Conservation (phyloP, 1,140 invertebrate species). For the Drosophila sp. region DNA sequence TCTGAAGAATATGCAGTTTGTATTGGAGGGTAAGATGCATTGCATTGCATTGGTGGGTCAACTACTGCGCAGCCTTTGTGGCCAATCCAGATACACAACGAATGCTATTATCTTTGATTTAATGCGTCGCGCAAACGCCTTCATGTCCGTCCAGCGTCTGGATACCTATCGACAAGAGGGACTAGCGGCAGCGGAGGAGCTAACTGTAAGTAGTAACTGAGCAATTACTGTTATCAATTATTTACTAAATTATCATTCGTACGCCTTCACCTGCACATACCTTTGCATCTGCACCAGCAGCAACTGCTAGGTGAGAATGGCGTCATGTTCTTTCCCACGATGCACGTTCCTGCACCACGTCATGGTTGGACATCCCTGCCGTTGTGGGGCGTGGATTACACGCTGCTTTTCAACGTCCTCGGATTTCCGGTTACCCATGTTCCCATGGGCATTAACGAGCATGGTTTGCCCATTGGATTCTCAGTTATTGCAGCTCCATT, state of each 20-base stretch:
- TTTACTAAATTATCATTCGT: not conserved
- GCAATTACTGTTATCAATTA: not conserved
- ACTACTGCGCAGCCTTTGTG: slow-evolving; percentile 35
- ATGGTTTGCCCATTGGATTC: slow-evolving; percentile 90
- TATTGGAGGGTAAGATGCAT: slow-evolving; percentile 23
- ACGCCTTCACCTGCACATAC: too few relatives aligned
- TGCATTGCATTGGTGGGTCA: slow-evolving; percentile 35
- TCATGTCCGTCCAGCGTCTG: slow-evolving; percentile 51
- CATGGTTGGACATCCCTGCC: slow-evolving; percentile 87
- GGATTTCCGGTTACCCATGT: slow-evolving; percentile 91
- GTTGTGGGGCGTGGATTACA: slow-evolving; percentile 88
- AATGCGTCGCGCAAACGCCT: slow-evolving; percentile 59
- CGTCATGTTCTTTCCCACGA: slow-evolving; percentile 91
- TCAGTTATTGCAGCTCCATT: slow-evolving; percentile 88
- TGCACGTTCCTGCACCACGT: slow-evolving; percentile 87
- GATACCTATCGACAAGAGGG: slow-evolving; percentile 48
- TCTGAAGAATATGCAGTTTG: slow-evolving; percentile 47
- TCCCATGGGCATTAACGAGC: slow-evolving; percentile 87
- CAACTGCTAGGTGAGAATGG: slow-evolving; percentile 87
- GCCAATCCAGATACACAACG: slow-evolving; percentile 60
- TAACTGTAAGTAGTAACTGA: slow-evolving; percentile 56
- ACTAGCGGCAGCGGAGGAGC: slow-evolving; percentile 32
- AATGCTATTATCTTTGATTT: slow-evolving; percentile 71
- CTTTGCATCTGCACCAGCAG: slow-evolving; percentile 85
- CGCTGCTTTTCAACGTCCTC: slow-evolving; percentile 90